Percentiles rank a stretch among this genome's conserved stretches.
Conservation (phyloP, 2,888 invertebrate genomes). For the Caenorhabditis panamensis region DNA sequence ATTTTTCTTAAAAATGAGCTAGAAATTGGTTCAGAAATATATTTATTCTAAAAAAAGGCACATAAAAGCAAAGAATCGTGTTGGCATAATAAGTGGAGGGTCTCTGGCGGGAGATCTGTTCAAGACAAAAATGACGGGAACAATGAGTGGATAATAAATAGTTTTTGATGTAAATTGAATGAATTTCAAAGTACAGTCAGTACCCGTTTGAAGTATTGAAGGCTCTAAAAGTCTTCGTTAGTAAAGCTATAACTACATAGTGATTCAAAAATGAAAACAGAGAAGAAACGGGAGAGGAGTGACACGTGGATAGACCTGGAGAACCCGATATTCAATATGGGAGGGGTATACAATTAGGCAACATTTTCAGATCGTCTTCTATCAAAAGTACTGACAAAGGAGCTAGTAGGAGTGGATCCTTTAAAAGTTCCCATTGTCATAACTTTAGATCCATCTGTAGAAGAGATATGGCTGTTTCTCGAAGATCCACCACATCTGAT, state of each 20-base stretch:
- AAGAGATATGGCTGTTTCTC: slow-evolving; percentile 71
- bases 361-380: slow-evolving; percentile 62
- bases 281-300: slow-evolving; percentile 10
- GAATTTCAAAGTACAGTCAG: too few relatives aligned
- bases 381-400: slow-evolving; percentile 67
- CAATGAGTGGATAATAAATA: slow-evolving; percentile 22
- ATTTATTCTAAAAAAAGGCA: neutral
- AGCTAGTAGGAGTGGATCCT: slow-evolving; percentile 52
- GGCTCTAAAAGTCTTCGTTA: too few relatives aligned
- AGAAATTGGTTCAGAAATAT: neutral
- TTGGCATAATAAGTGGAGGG: too few relatives aligned
- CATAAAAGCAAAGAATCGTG: too few relatives aligned
- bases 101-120: slow-evolving; percentile 43
- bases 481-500: slow-evolving; percentile 69
- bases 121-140: slow-evolving; percentile 3
- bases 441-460: slow-evolving; percentile 64
- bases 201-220: too few relatives aligned
- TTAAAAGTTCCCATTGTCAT: slow-evolving; percentile 70
- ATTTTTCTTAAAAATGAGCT: too few relatives aligned
- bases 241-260: slow-evolving; percentile 44
- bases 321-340: slow-evolving; percentile 83
- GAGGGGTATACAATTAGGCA: slow-evolving; percentile 84
- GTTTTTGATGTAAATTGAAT: too few relatives aligned
- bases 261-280: neutral
- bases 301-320: slow-evolving; percentile 43